Base-by-base conservation (phyloP, 2,888 invertebrate species). In the Pyralis farinalis region DNA sequence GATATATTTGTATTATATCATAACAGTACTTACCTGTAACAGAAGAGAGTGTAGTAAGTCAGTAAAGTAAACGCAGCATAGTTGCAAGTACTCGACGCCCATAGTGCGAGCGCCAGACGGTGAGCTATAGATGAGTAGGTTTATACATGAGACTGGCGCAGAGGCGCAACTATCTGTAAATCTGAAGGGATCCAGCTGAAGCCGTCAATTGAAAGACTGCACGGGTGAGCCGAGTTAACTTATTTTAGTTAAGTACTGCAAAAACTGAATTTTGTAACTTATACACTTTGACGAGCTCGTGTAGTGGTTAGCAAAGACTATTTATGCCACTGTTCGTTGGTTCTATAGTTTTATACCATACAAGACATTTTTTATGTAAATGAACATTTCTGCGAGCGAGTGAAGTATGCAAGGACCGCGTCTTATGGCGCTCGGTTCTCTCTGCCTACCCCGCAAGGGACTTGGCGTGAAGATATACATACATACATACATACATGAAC, bases 41-140 rank as follows among this genome's bases (percentile, higher is more conserved):
- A n/a, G n/a, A n/a, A n/a, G n/a, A n/a, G n/a, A n/a, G n/a, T n/a
- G n/a, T n/a, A n/a, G n/a, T n/a, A n/a, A n/a, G n/a, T n/a, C n/a
- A 44, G 43, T 27, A 16, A 10, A 30, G 44, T 35, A 55, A 78
- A 76, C 59, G 63, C 33, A 41, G 58, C 77, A 47, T 44, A 12
- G 47, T 45, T 50, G 54, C 55, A 59, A 60, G 66, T 70, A 69
- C 73, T 72, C 71, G 63, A 61, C 71, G 62, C 73, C 68, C 62
- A 57, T 60, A 58, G 59, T 64, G 56, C 54, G 43, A 51, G 66
- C 60, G 72, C 60, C 65, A 70, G 80, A 79, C 77, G 71, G 62
- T 32, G 25, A 25, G 38, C 6, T 38, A 32, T 32, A 32, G 12
- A 4, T 10, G 0, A 28, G 39, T 33, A 27, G 9, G 10, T 22